Base-by-base conservation (phyloP, 2,888 invertebrate genomes). In the Altica lythri region DNA sequence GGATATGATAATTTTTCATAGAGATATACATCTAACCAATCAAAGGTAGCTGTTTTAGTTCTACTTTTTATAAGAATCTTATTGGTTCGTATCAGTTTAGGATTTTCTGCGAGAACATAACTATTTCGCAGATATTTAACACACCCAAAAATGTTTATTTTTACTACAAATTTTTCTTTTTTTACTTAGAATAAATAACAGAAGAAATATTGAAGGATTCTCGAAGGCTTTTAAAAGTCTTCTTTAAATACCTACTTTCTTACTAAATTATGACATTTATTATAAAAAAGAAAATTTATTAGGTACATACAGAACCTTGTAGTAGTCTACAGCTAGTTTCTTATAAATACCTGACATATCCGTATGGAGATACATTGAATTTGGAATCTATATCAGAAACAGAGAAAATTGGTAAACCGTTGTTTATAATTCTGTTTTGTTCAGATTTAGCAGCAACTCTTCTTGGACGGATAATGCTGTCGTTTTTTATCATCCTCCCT, bases 401-500 rank as follows among this genome's bases (percentile, higher is more conserved):
- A 22, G n/a, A 10, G 10, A 40, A 9, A 14, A 40, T 25, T 17
- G 40, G 19, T 19, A 12, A 10, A 18, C 8, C 9, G 1, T 6
- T 13, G 5, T 22, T 25, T 40, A 2, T 14, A 22, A 40, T n/a
- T 40, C 22, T 22, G 10, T 22, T 10, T 4, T 13, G 19, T 12
- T 40, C 40, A 8, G 22, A 3, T 12, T 10, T 13, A 2, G 22
- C 13, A 4, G 40, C 40, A 22, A 49, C 42, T 32, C 22, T 30
- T 42, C 49, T 49, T n/a, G 49, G 49, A 17, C 49, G 49, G 6
- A 49, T 49, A 13, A 49, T 49, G 34, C 49, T 49, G 32, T 49
- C 49, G 6, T 14, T 14, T 22, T 42, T 49, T 6, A 49, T 22
- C 49, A 49, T 49, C 22, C 42, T 49, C 13, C 40, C 49, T 49